phyloP scores from a whole-genome alignment of 64 coral and sea anemone genomes.

The Montipora sp. region DNA sequence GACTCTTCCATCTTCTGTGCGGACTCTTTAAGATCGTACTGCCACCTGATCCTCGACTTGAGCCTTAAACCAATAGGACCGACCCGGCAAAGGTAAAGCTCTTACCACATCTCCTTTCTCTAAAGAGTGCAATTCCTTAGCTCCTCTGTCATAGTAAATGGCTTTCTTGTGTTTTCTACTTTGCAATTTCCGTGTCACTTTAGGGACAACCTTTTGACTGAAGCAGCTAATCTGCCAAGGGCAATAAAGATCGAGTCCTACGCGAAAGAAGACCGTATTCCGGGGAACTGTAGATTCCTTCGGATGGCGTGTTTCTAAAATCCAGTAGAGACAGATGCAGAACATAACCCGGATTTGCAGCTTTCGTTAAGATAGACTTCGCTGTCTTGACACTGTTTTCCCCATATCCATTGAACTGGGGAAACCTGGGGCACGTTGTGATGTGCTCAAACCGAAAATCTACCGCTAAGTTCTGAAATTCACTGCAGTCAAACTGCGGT shows the following conservation, averaged over 20 bases:
- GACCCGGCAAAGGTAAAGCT: not conserved
- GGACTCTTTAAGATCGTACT: not conserved
- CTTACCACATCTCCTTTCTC: not conserved
- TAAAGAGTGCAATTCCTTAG: not conserved
- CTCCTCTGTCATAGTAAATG: not conserved
- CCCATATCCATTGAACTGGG: constrained; percentile 40
- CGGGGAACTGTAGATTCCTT: constrained; percentile 1
- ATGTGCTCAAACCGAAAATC: constrained; percentile 47
- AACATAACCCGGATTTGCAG: constrained; percentile 12
- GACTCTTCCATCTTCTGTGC: constrained; percentile 12
- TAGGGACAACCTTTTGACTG: not conserved
- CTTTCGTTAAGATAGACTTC: constrained; percentile 49
- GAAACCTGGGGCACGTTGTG: constrained; percentile 42
- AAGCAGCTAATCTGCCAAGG: constrained; percentile 29
- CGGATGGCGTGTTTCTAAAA: not conserved
- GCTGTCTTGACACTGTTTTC: constrained; percentile 62
- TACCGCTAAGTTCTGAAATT: constrained; percentile 45
- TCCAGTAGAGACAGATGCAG: constrained; percentile 59
- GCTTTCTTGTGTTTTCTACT: not conserved
- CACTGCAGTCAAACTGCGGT: constrained; percentile 26
- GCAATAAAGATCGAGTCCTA: constrained; percentile 22
- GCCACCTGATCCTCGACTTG: not conserved
- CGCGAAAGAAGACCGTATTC: constrained; percentile 23
- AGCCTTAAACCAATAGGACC: not conserved
- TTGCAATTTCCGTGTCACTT: not conserved